phyloP scores from a whole-genome alignment of 2,113 vertebrate species.

The Accipiter cooperii region DNA sequence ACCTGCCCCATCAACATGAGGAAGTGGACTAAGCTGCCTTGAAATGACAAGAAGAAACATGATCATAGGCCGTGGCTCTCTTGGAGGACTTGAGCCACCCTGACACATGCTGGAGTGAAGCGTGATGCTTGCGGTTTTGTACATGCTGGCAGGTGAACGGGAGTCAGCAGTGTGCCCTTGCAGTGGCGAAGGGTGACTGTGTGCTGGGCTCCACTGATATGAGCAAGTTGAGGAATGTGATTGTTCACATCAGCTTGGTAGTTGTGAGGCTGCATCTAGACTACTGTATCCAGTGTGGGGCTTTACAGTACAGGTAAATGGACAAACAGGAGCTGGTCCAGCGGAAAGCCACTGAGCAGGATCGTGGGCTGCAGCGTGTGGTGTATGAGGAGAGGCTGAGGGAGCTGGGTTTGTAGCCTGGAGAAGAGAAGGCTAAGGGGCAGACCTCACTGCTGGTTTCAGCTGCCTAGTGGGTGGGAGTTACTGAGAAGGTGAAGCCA shows the following conservation, averaged over 20 bases:
- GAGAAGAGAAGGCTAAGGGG: background rate
- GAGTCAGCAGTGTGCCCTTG: background rate
- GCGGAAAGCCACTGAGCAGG: background rate
- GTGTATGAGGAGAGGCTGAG: background rate
- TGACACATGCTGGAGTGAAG: background rate
- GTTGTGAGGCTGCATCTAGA: background rate
- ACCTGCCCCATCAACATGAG: background rate
- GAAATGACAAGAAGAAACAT: background rate
- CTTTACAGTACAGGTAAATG: background rate
- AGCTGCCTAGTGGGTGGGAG: background rate
- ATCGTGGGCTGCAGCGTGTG: accelerated
- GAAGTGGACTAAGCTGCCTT: background rate
- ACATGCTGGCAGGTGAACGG: background rate
- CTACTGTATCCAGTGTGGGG: background rate
- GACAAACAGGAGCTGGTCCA: background rate
- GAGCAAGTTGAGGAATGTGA: background rate
- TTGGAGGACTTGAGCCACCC: background rate
- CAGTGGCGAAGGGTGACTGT: accelerated
- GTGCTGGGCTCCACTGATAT: background rate
- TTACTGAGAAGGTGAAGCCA: background rate
- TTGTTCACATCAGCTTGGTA: background rate
- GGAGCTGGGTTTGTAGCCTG: background rate
- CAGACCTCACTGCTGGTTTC: background rate
- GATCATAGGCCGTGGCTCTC: background rate
- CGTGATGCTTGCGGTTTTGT: background rate